Conservation (phyloP, 2,113 vertebrate species). For the Progne subis region DNA sequence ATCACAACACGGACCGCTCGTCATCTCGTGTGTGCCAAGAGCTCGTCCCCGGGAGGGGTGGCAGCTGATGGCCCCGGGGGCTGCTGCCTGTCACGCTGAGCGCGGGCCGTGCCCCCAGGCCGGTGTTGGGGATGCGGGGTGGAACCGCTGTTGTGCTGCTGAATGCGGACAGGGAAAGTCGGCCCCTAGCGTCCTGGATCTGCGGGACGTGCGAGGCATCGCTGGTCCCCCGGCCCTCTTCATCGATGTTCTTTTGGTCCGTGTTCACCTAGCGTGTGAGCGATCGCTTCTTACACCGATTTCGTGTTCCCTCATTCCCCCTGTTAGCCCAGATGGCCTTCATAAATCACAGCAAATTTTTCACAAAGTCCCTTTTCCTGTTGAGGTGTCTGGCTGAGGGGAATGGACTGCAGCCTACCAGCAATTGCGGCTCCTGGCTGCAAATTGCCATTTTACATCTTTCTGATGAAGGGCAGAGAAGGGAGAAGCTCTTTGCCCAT, state of each 20-base stretch:
- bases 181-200: fast-evolving
- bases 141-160: background rate
- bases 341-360: background rate
- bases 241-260: background rate
- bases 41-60: background rate
- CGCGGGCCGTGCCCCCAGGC: background rate
- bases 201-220: background rate
- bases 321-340: background rate
- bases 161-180: background rate
- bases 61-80: background rate
- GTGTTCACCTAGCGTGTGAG: background rate
- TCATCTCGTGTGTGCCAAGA: background rate
- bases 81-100: background rate
- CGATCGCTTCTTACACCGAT: background rate
- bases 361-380: background rate
- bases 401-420: background rate
- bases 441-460: background rate
- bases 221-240: background rate
- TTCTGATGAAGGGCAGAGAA: fast-evolving
- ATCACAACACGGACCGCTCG: no score
- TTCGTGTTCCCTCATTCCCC: background rate
- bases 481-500: background rate
- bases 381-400: background rate
- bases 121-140: background rate
- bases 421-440: background rate